Percentiles rank a stretch among this genome's conserved stretches.
These are phyloP conservation scores for Drosophila cyrtoloma DNA, from an alignment of 2,888 invertebrate genomes.

Conservation along the genomic window DNA sequence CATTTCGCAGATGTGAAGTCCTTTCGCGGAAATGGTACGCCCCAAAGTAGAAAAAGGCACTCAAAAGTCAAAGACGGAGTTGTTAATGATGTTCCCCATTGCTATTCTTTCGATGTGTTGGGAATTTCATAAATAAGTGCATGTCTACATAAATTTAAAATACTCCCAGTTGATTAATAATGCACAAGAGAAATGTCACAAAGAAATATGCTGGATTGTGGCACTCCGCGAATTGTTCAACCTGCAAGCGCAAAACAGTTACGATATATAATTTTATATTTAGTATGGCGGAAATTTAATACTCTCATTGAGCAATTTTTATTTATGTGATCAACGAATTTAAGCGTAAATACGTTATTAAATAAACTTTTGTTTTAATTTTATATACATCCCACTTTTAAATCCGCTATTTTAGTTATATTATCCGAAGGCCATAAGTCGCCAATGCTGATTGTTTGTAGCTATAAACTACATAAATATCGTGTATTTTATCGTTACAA, in stretches of 20 bases:
- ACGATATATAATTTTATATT: conserved; percentile 15
- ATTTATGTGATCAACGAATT: neutral
- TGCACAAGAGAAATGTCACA: conserved; percentile 70
- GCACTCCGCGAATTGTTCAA: conserved; percentile 13
- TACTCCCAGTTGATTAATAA: conserved; percentile 77
- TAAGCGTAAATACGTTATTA: neutral
- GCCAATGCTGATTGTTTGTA: neutral
- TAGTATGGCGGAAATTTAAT: conserved; percentile 11
- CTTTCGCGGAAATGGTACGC: conserved; percentile 29
- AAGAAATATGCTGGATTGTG: conserved; percentile 61
- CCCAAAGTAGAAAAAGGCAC: conserved; percentile 4
- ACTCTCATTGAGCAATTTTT: conserved; percentile 4
- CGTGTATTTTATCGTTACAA: neutral
- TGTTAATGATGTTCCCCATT: conserved; percentile 48
- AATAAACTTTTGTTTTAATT: neutral
- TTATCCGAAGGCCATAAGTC: neutral
- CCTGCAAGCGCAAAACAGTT: conserved; percentile 27
- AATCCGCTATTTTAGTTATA: neutral
- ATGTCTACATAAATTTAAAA: conserved; percentile 80
- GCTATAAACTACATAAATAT: neutral
- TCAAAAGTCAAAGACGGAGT: conserved; percentile 26
- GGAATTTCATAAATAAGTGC: conserved; percentile 72
- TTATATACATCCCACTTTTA: neutral
- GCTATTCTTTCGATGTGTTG: conserved; percentile 33
- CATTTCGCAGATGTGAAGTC: conserved; percentile 36